These are phyloP conservation scores for Brachirus orientalis DNA, from an alignment of 2,113 vertebrate genomes.

Conservation along the genomic window DNA sequence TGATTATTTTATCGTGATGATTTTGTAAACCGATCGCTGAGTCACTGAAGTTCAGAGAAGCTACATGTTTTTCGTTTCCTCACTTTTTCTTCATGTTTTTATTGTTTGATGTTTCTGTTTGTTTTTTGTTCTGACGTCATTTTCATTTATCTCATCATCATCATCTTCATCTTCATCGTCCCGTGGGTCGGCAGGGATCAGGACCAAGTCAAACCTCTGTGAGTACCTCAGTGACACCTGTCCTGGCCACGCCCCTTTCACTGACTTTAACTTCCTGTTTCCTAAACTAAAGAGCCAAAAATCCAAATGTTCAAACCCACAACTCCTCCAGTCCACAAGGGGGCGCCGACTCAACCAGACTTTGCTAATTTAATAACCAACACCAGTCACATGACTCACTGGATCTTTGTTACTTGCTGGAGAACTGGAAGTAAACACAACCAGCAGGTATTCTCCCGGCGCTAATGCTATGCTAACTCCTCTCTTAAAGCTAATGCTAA, in stretches of 20 bases:
- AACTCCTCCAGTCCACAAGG: background rate
- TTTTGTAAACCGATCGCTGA: too few species aligned
- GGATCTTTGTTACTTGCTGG: too few species aligned
- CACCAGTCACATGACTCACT: too few species aligned
- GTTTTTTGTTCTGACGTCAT: slow-evolving; percentile 25
- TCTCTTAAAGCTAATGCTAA: too few species aligned
- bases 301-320: background rate
- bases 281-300: background rate
- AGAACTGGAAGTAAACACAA: too few species aligned
- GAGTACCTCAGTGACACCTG: slow-evolving; percentile 38
- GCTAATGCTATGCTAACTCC: too few species aligned
- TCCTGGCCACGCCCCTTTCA: slow-evolving; percentile 16
- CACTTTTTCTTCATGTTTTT: slow-evolving; percentile 1
- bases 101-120: slow-evolving; percentile 17
- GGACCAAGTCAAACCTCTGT: slow-evolving; percentile 43
- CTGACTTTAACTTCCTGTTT: background rate
- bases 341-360: too few species aligned
- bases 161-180: slow-evolving; percentile 24
- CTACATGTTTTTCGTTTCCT: too few species aligned
- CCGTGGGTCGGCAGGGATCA: slow-evolving; percentile 44
- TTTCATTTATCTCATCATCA: slow-evolving; percentile 8
- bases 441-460: too few species aligned
- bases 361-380: background rate
- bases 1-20: too few species aligned
- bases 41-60: too few species aligned